Evolutionary conservation across 2,888 invertebrate genomes (phyloP), one percentile per base, ranked within the genome.

Genomic region (Polyommatus icarus): DNA sequence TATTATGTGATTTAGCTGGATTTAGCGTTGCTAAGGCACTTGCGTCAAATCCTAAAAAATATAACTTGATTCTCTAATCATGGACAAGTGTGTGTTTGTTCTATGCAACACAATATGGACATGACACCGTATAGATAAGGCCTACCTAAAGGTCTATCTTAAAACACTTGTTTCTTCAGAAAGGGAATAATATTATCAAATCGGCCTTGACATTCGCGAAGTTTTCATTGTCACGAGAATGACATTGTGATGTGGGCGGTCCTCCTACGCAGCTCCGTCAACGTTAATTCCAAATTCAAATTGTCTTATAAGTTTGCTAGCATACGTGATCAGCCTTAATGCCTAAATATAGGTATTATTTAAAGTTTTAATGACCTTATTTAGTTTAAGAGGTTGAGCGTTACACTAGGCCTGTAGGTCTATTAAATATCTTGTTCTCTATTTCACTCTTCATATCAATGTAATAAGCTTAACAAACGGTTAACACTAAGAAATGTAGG

Each of bases 201-300:
- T 61, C 24, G 61, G 20, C 61, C 24, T 61, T 61, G 61, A 61
- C 61, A 61, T 24, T 61, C 61, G 59, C 10, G 20, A 59, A 61
- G 12, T 61, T 61, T 61, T 61, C 61, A 61, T 24, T 61, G 24
- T 61, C 61, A 10, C 24, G 61, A 61, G 24, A 61, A 61, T 61
- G 24, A 61, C 61, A n/a, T 61, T 61, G 10, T 8, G 7, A 59
- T 59, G 59, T 61, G 59, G 59, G 59, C 24, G 20, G 1, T 10
- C 12, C 61, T 12, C 61, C 61, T 24, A 24, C 61, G 5, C 10
- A 61, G 20, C 10, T 61, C 24, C 24, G 12, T 24, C 12, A 12
- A 61, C 3, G 24, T 24, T 12, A 4, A 61, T 24, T 61, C 4
- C 0, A 61, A 61, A 61, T 61, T 24, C 20, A 24, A 59, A 59